phyloP scores from a whole-genome alignment of 2,113 vertebrate genomes.

The Centropristis striata region DNA sequence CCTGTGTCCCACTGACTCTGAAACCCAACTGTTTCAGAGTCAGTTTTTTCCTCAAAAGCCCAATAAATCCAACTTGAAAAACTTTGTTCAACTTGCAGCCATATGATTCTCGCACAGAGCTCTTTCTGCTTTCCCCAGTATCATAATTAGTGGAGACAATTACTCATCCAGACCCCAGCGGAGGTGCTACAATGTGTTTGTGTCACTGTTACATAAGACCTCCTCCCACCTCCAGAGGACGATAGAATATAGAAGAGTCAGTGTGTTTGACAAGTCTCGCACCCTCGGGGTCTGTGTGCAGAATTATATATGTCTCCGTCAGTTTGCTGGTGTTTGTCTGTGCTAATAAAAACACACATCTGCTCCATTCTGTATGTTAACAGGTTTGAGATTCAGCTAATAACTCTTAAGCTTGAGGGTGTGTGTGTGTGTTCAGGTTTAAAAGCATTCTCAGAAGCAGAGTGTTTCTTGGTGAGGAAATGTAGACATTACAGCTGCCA shows the following conservation, averaged over 20 bases:
- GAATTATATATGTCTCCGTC: not conserved
- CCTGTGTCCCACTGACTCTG: not conserved
- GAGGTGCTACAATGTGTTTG: constrained; percentile 41
- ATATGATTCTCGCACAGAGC: constrained; percentile 2
- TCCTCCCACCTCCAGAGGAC: not conserved
- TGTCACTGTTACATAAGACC: constrained; percentile 61
- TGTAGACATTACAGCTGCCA: constrained; percentile 1
- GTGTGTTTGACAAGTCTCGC: constrained; percentile 43
- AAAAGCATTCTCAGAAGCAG: constrained; percentile 14
- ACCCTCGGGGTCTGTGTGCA: constrained; percentile 31
- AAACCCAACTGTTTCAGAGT: not conserved
- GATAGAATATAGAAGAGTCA: constrained; percentile 36
- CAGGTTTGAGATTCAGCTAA: not conserved
- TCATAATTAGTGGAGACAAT: constrained; percentile 38
- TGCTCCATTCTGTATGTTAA: not conserved
- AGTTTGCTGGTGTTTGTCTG: not conserved
- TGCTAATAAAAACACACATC: not conserved
- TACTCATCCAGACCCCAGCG: constrained; percentile 51
- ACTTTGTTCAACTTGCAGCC: not conserved
- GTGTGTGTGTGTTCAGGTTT: not conserved
- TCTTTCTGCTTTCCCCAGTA: not conserved
- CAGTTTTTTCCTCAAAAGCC: not conserved
- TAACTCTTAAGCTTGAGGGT: not conserved
- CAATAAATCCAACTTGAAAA: not conserved
- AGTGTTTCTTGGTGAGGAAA: not conserved